Evolutionary conservation across 2,113 vertebrate genomes (phyloP).

Genomic region (Rhynchomys soricoides): DNA sequence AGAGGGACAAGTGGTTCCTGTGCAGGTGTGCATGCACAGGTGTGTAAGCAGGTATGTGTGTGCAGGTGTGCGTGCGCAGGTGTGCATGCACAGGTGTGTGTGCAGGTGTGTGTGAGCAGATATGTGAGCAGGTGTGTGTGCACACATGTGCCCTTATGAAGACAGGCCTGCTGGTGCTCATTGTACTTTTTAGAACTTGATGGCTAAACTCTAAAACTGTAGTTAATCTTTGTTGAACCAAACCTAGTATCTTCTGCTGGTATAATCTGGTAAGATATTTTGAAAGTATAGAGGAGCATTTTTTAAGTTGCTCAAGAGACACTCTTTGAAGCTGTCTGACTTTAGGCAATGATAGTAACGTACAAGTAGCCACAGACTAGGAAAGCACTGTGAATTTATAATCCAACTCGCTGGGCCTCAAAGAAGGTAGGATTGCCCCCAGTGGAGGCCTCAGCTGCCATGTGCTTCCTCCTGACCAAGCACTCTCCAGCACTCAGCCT

Average conservation of each 20-base stretch:
- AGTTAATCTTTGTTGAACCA: not conserved
- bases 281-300: not conserved
- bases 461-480: accelerated
- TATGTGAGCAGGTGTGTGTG: no score
- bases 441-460: not conserved
- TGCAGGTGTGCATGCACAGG: no score
- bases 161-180: not conserved
- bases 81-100: not conserved
- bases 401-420: accelerated
- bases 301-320: not conserved
- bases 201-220: not conserved
- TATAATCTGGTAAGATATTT: not conserved
- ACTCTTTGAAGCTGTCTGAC: not conserved
- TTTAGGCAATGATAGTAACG: accelerated
- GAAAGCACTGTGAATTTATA: accelerated
- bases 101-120: no score
- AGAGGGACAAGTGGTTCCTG: accelerated
- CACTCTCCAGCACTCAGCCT: not conserved
- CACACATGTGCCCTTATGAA: accelerated
- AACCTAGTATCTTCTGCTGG: not conserved
- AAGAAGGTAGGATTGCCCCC: accelerated
- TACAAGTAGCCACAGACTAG: accelerated
- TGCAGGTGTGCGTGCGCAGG: no score
- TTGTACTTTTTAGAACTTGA: not conserved
- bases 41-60: not conserved